These are phyloP conservation scores for Xylota sylvarum DNA, from an alignment of 2,888 invertebrate genomes.

Conservation along the genomic window DNA sequence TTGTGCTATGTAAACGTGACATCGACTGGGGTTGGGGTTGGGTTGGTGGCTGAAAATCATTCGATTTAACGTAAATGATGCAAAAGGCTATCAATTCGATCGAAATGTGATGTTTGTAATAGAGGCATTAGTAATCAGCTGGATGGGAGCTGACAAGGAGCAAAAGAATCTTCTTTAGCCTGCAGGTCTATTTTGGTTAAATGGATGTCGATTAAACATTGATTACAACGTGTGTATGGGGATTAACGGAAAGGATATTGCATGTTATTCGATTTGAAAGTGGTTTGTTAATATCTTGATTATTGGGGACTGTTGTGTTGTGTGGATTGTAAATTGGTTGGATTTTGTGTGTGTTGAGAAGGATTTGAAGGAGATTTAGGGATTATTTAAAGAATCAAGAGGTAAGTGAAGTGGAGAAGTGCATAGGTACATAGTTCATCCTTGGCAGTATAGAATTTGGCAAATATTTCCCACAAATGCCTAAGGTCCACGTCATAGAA, in stretches of 20 bases:
- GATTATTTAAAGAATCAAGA: no score
- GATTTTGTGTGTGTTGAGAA: background rate
- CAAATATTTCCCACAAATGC: no score
- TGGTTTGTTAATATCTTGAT: constrained; percentile 12
- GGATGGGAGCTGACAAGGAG: background rate
- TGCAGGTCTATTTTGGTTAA: constrained; percentile 41
- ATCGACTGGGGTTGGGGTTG: background rate
- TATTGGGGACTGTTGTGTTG: background rate
- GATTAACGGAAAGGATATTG: constrained; percentile 32
- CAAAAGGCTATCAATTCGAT: constrained; percentile 70
- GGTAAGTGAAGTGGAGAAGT: no score
- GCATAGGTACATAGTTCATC: no score
- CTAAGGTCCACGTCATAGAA: no score
- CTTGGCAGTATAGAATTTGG: no score
- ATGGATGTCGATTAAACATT: constrained; percentile 67
- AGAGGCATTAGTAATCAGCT: constrained; percentile 54
- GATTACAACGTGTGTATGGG: constrained; percentile 53
- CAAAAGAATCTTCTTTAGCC: constrained; percentile 7
- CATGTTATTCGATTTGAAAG: constrained; percentile 29
- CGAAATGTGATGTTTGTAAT: constrained; percentile 69
- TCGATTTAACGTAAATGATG: constrained; percentile 71
- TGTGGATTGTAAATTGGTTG: background rate
- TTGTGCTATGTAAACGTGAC: constrained; percentile 7
- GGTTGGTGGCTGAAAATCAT: constrained; percentile 50
- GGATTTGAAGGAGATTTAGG: background rate